A percentile compares a stretch with the other conserved stretches of the same genome.
These are phyloP conservation scores for Zaprionus africanus DNA, from an alignment of 1,140 invertebrate species.

Conservation along the genomic window DNA sequence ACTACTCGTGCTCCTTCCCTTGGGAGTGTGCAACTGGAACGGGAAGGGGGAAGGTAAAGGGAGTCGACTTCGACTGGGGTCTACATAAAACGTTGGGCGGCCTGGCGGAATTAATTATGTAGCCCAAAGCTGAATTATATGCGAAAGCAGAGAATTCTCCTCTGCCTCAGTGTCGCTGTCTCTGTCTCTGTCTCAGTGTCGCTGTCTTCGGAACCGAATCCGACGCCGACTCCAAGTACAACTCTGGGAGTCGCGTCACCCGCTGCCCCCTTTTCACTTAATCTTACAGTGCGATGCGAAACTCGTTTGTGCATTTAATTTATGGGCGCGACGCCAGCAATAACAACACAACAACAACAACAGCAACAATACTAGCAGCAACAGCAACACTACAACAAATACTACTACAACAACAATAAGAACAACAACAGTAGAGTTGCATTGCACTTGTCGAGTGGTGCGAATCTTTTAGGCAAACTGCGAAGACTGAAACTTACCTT, in stretches of 20 bases:
- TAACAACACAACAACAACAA: slow-evolving; percentile 55
- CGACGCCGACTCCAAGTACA: neutral
- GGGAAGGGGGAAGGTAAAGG: neutral
- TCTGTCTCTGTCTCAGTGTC: neutral
- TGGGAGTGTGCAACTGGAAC: slow-evolving; percentile 22
- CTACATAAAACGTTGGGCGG: slow-evolving; percentile 62
- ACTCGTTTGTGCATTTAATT: slow-evolving; percentile 82
- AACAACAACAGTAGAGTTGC: slow-evolving; percentile 54
- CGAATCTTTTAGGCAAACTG: slow-evolving; percentile 56
- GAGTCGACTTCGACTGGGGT: slow-evolving; percentile 8
- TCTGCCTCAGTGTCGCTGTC: slow-evolving; percentile 13
- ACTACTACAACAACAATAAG: slow-evolving; percentile 28
- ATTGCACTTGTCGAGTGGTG: slow-evolving; percentile 73
- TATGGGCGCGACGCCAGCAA: slow-evolving; percentile 72
- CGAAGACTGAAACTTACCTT: slow-evolving; percentile 34
- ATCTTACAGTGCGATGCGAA: slow-evolving; percentile 71
- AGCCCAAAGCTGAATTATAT: slow-evolving; percentile 82
- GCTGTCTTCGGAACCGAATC: slow-evolving; percentile 9
- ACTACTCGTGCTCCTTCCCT: slow-evolving; percentile 55
- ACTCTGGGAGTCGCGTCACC: slow-evolving; percentile 5
- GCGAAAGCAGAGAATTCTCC: slow-evolving; percentile 70
- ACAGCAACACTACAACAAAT: slow-evolving; percentile 11
- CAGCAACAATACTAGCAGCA: slow-evolving; percentile 28
- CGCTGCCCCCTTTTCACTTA: slow-evolving; percentile 67
- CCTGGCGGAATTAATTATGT: slow-evolving; percentile 81